A percentile compares a stretch with the other conserved stretches of the same genome.
These are phyloP conservation scores for Perdita meconis DNA, from an alignment of 2,888 invertebrate species.

Conservation along the genomic window DNA sequence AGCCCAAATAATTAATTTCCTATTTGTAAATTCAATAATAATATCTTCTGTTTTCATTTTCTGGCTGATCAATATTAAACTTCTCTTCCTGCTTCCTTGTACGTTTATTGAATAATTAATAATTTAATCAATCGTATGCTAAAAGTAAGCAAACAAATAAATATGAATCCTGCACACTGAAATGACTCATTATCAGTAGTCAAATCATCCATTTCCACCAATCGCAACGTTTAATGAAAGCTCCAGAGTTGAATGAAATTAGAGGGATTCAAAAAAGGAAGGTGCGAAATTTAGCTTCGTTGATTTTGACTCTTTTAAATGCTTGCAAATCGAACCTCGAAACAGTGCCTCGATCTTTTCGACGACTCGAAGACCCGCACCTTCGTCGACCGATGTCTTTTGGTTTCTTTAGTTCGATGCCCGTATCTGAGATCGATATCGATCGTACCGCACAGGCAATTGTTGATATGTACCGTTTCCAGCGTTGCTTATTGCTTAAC, in stretches of 20 bases:
- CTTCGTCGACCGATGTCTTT: conserved; percentile 18
- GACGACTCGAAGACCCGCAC: conserved; percentile 13
- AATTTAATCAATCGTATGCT: no score
- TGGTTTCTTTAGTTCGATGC: conserved; percentile 40
- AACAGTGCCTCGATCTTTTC: conserved; percentile 47
- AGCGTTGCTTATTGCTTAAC: conserved; percentile 71
- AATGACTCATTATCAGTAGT: no score
- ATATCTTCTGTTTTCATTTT: no score
- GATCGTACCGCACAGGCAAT: conserved; percentile 73
- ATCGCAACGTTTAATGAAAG: no score
- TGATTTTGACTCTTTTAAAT: not conserved
- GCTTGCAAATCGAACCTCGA: conserved; percentile 32
- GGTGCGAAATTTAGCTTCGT: not conserved
- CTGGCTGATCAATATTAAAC: no score
- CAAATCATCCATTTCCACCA: no score
- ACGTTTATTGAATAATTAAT: no score
- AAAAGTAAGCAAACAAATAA: no score
- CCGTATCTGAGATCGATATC: conserved; percentile 26
- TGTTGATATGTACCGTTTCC: conserved; percentile 80
- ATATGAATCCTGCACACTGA: no score
- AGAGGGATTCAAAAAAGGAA: conserved; percentile 9
- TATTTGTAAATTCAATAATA: no score
- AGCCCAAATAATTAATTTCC: no score
- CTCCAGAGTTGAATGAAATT: conserved; percentile 34
- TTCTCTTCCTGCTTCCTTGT: no score